These are phyloP conservation scores for Sarcoramphus papa DNA, from an alignment of 2,797 vertebrate species.

Conservation along the genomic window DNA sequence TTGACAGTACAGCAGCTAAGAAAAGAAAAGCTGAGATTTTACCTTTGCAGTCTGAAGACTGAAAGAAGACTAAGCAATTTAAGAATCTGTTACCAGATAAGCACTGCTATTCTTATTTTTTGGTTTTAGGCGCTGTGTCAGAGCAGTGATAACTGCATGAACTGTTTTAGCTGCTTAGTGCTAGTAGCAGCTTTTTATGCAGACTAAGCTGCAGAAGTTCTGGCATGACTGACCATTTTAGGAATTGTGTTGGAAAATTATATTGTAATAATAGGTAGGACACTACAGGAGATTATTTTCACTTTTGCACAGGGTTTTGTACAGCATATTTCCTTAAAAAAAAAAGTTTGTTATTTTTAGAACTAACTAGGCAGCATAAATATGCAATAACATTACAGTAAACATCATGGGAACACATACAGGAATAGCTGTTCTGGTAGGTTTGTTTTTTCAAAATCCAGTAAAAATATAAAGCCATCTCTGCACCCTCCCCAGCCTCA, in stretches of 20 bases:
- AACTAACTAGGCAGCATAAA: constrained; percentile 16
- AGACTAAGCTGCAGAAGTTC: background rate
- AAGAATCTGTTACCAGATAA: background rate
- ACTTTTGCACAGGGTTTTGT: background rate
- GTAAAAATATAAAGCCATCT: background rate
- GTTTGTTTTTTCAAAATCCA: constrained; percentile 4
- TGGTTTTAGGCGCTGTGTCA: background rate
- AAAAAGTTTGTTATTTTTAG: background rate
- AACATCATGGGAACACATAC: background rate
- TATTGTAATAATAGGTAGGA: background rate
- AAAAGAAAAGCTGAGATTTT: background rate
- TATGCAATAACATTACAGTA: background rate
- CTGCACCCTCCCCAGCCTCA: background rate
- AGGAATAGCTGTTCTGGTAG: background rate
- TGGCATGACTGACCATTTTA: background rate
- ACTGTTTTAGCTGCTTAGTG: background rate
- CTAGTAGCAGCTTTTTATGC: background rate
- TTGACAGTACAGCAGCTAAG: background rate
- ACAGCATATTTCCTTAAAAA: background rate
- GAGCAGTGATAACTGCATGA: background rate
- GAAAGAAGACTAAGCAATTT: background rate
- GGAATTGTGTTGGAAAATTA: background rate
- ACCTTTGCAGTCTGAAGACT: background rate
- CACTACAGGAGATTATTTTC: background rate
- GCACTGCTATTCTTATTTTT: background rate